Conservation (phyloP, 2,797 vertebrate species). For the Coregonus ussuriensis region DNA sequence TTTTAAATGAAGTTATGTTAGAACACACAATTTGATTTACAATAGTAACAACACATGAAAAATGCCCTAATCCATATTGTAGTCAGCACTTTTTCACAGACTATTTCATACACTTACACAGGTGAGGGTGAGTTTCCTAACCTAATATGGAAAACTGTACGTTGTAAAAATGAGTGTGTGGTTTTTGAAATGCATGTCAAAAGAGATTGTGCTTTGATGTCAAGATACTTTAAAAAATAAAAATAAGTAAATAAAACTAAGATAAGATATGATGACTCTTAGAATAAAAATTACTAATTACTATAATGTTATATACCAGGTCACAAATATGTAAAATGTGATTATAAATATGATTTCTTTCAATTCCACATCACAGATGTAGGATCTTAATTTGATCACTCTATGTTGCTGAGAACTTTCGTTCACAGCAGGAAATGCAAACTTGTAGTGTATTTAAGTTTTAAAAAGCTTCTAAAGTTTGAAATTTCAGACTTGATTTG, state of each 20-base stretch:
- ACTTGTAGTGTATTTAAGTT: too few relatives aligned
- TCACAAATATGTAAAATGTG: conserved; percentile 44
- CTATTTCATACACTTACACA: conserved; percentile 28
- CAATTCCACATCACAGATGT: conserved; percentile 16
- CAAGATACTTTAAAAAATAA: conserved; percentile 18
- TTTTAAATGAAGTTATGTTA: conserved; percentile 77
- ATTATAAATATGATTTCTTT: conserved; percentile 33
- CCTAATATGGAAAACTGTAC: conserved; percentile 23
- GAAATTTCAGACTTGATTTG: too few relatives aligned
- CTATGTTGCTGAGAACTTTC: too few relatives aligned
- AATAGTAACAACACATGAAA: conserved; percentile 34
- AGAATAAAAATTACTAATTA: conserved; percentile 17
- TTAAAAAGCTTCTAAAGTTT: too few relatives aligned
- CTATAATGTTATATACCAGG: conserved; percentile 30
- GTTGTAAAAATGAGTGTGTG: not conserved
- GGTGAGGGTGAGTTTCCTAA: conserved; percentile 24
- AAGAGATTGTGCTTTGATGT: conserved; percentile 22
- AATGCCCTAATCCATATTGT: conserved; percentile 52
- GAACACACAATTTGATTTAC: conserved; percentile 57
- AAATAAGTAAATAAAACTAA: conserved; percentile 30
- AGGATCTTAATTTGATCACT: too few relatives aligned
- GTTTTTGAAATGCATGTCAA: conserved; percentile 9
- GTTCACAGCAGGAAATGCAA: too few relatives aligned
- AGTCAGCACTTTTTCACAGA: conserved; percentile 38
- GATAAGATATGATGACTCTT: conserved; percentile 10